Evolutionary conservation across 2,888 invertebrate species (phyloP), one percentile per base, ranked within the genome.

Genomic region (Troilus luridus): DNA sequence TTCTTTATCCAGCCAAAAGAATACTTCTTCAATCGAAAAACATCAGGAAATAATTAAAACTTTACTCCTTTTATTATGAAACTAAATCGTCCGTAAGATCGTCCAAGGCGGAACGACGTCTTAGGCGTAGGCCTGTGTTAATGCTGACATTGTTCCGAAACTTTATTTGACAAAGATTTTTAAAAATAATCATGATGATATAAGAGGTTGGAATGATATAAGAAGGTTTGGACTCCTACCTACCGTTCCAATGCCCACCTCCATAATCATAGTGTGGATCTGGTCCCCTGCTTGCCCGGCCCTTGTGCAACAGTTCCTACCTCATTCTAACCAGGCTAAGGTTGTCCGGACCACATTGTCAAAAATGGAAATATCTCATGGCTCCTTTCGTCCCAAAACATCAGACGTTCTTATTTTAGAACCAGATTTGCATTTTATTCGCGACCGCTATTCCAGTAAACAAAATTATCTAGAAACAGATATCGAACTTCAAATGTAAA

Each of bases 31-130:
- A 12, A 17, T 41, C 19, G 27, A 19, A 41, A 14, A 17, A 27
- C 41, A 77, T 77, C 72, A 77, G 72, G 72, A 77, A 77, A 27
- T 77, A 77, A 77, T 77, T 77, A 77, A 77, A 77, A 27, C 27
- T 27, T 41, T 41, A 41, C 14, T 41, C 7, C 17, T 19, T 0
- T 1, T 77, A 41, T 6, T 24, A 41, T 9, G 41, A 27, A 67
- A n/a, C 3, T n/a, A 11, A 67, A 10, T 11, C 24, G n/a, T 12
- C 11, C 24, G 3, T 14, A 67, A 67, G 41, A 41, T 41, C 41
- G 41, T 41, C 41, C 41, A 41, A 41, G 5, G 41, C 41, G 41
- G 41, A 41, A 41, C 41, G 41, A 41, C 41, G 41, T 41, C 41
- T 41, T 3, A 41, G 41, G 41, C 41, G 41, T 41, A 41, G 41